Conservation (phyloP, 2,113 vertebrate genomes). For the Burhinus oedicnemus region DNA sequence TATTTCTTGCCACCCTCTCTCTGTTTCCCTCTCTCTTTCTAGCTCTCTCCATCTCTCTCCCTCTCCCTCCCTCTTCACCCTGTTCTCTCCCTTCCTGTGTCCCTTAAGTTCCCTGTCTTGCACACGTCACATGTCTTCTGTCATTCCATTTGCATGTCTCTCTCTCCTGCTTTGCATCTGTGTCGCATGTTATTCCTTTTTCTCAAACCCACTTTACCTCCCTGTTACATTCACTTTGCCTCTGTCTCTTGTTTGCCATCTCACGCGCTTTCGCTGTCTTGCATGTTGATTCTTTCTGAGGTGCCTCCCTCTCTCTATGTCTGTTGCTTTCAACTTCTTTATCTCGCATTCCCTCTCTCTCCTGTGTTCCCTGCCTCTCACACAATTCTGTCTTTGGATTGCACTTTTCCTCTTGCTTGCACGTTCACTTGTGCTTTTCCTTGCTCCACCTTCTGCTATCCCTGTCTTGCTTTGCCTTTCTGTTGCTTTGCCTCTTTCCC, state of each 20-base stretch:
- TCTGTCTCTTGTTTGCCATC: not conserved
- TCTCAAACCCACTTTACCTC: not conserved
- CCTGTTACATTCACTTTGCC: not conserved
- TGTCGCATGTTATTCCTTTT: not conserved
- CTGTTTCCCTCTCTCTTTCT: not conserved
- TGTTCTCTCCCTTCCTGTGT: not conserved
- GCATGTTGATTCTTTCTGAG: not conserved
- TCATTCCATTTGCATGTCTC: not conserved
- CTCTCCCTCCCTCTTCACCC: not conserved
- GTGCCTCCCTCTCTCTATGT: not conserved
- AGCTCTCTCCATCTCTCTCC: not conserved
- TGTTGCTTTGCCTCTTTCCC: not conserved
- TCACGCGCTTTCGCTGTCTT: not conserved
- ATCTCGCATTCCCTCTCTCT: rapidly evolving
- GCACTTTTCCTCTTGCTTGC: not conserved
- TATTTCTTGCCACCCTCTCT: not conserved
- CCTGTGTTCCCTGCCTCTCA: not conserved
- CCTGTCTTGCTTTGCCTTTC: not conserved
- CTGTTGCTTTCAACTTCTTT: not conserved
- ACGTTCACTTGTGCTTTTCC: not conserved
- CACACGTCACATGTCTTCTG: not conserved
- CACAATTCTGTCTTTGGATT: not conserved
- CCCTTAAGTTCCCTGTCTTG: not conserved
- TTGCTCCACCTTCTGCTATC: not conserved
- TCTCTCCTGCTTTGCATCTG: not conserved